These are phyloP conservation scores for Python bivittatus DNA, from an alignment of 2,113 vertebrate species.

Conservation along the genomic window DNA sequence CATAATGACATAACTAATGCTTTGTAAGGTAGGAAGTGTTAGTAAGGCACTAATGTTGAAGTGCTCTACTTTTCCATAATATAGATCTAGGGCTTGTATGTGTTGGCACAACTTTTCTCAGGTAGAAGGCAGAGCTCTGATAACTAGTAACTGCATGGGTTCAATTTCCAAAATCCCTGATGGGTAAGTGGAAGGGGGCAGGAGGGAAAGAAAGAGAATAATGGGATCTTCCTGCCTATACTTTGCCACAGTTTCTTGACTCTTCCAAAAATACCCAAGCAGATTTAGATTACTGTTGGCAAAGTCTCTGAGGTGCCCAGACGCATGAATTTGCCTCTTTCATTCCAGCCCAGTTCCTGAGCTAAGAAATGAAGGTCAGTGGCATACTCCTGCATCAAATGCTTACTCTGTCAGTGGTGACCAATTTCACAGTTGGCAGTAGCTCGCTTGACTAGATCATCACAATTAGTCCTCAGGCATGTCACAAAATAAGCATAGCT, in stretches of 20 bases:
- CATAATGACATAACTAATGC: not conserved
- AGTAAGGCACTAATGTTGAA: not conserved
- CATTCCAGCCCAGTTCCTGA: not conserved
- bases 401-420: not conserved
- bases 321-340: not conserved
- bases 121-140: not conserved
- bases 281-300: not conserved
- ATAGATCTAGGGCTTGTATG: not conserved
- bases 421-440: not conserved
- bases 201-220: not conserved
- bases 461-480: not conserved
- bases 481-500: not conserved
- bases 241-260: not conserved
- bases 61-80: not conserved
- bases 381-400: not conserved
- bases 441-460: not conserved
- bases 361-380: not conserved
- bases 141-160: not conserved
- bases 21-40: not conserved
- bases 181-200: not conserved
- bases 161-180: not conserved
- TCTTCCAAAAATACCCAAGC: not conserved
- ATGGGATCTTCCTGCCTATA: not conserved
- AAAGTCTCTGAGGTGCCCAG: not conserved
- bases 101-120: not conserved